phyloP scores from a whole-genome alignment of 2,797 vertebrate genomes.

The Artibeus lituratus region DNA sequence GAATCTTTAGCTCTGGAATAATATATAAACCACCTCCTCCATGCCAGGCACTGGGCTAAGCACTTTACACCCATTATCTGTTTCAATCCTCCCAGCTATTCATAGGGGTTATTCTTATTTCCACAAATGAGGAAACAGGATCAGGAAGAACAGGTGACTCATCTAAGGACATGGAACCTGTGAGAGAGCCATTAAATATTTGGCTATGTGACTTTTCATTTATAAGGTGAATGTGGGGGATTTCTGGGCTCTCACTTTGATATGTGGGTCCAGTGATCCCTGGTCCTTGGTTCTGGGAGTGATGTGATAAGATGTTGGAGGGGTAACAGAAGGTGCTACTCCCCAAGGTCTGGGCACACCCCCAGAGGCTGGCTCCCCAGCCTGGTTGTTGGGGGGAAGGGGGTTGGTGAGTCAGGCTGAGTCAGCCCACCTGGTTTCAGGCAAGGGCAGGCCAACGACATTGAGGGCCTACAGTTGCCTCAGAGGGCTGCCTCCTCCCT shows the following conservation, averaged over 20 bases:
- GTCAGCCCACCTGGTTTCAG: constrained; percentile 25
- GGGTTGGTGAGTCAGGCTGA: constrained; percentile 41
- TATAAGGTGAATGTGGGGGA: background rate
- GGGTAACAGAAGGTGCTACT: background rate
- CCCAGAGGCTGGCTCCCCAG: background rate
- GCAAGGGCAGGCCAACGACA: background rate
- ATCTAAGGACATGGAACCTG: background rate
- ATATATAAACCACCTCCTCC: background rate
- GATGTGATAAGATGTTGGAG: background rate
- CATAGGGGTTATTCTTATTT: background rate
- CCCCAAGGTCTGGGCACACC: background rate
- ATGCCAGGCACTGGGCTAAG: background rate
- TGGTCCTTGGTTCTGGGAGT: background rate
- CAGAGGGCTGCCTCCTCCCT: background rate
- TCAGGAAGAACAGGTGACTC: background rate
- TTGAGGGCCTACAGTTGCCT: background rate
- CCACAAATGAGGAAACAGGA: background rate
- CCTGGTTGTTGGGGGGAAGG: background rate
- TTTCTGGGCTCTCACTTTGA: background rate
- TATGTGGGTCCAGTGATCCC: background rate
- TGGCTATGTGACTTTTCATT: background rate
- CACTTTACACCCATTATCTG: background rate
- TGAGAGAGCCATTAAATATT: background rate
- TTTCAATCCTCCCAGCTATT: background rate
- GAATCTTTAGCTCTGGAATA: constrained; percentile 16